Evolutionary conservation across 2,797 vertebrate genomes (phyloP), one percentile per base, ranked within the genome.

Genomic region (Silurus lanzhouensis): DNA sequence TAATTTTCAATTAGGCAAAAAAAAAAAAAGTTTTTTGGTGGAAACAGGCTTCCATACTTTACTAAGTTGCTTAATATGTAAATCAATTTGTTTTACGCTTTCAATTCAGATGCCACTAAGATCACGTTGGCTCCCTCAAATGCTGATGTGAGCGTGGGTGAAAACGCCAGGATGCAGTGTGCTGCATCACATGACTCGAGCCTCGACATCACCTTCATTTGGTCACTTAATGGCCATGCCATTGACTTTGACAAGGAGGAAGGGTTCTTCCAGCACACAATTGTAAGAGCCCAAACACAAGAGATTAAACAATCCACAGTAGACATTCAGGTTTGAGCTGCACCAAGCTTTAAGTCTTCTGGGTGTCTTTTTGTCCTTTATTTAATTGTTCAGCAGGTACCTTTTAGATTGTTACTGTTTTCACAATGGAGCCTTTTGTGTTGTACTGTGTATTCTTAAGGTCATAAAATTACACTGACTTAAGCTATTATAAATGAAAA

Each of bases 131-230:
- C 96, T 12, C 98, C 98, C 0, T 89, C 96, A 83, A 97, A 96
- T 2, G 94, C 95, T 9, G 97, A 99, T 19, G 94, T 99, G 85
- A 97, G 95, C 2, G 96, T 96, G 82, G 97, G 98, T 14, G 96
- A 97, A 90, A 95, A 95, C 17, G 91, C 95, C 79, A 92, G 91
- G 74, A 97, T 99, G 97, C 97, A 98, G 76, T 99, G 98, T 9
- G 95, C 93, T 0, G 98, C 98, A 0, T 97, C 96, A 80, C 96
- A 97, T 68, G 98, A 99, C 91, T 86, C 93, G 4, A 92, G 93
- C 12, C 92, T 99, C 88, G 98, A 99, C 91, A 96, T 99, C 91
- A 97, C 97, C 15, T 99, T 98, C 90, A 95, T 98, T 89, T 99
- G 98, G 98, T 96, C 97, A 85, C 94, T 98, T 86, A 97, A 98